Evolutionary conservation across 2,888 invertebrate genomes (phyloP).

Genomic region (Byasa hedistus): DNA sequence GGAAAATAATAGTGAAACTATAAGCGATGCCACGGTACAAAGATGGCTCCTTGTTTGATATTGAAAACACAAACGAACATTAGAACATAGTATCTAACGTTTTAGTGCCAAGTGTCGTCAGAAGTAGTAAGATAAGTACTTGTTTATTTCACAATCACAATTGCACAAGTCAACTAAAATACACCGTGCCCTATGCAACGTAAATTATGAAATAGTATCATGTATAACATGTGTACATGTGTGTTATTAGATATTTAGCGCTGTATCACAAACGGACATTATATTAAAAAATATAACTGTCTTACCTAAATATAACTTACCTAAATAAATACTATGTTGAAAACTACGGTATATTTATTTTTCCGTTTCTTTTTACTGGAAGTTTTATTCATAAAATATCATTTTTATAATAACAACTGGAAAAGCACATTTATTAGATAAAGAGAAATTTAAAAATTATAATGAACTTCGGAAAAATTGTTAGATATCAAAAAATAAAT

Average conservation of each 20-base stretch:
- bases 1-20: too few relatives aligned
- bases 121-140: constrained; percentile 24
- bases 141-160: constrained; percentile 2
- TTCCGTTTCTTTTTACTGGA: neutral
- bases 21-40: constrained; percentile 5
- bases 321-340: neutral
- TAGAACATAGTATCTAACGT: constrained; percentile 13
- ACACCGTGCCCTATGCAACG: constrained; percentile 17
- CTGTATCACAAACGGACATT: too few relatives aligned
- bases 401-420: too few relatives aligned
- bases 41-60: constrained; percentile 14
- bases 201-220: constrained; percentile 14
- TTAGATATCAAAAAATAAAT: neutral
- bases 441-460: neutral
- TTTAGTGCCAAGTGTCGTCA: constrained; percentile 18
- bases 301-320: constrained; percentile 11
- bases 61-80: constrained; percentile 7
- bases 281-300: too few relatives aligned
- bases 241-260: too few relatives aligned
- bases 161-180: constrained; percentile 8
- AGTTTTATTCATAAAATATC: constrained; percentile 12
- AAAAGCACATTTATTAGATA: too few relatives aligned
- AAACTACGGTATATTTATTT: neutral
- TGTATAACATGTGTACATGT: too few relatives aligned
- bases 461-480: neutral